phyloP scores from a whole-genome alignment of 2,113 vertebrate genomes.

The Saccopteryx leptura region DNA sequence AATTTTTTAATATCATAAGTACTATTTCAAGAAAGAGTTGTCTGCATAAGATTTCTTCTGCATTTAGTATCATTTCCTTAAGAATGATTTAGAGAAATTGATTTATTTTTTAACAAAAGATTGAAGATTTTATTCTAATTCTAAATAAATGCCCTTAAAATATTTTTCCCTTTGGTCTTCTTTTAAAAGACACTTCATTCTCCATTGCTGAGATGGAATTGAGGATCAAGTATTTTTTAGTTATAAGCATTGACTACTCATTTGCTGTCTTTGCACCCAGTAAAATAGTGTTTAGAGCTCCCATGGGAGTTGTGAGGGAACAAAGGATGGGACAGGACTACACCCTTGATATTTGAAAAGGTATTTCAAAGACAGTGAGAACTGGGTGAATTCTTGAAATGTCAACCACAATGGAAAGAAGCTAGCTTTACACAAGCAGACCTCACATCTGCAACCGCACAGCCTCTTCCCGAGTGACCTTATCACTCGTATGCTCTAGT shows the following conservation, averaged over 20 bases:
- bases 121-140: neutral
- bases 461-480: neutral
- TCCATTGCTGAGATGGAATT: neutral
- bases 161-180: slow-evolving; percentile 23
- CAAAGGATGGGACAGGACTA: neutral
- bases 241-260: neutral
- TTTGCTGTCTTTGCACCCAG: slow-evolving; percentile 32
- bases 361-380: neutral
- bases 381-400: neutral
- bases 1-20: neutral
- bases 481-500: neutral
- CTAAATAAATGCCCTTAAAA: neutral
- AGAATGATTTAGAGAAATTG: slow-evolving; percentile 40
- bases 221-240: slow-evolving; percentile 20
- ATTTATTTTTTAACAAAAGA: slow-evolving; percentile 24
- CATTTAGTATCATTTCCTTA: slow-evolving; percentile 17
- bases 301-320: neutral
- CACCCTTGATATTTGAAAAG: neutral
- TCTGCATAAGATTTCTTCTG: neutral
- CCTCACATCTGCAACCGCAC: neutral
- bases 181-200: slow-evolving; percentile 43
- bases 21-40: neutral
- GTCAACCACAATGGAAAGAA: neutral
- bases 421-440: neutral
- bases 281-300: slow-evolving; percentile 33